Base-by-base conservation (phyloP, 2,113 vertebrate species). In the Sphaerodactylus townsendi region DNA sequence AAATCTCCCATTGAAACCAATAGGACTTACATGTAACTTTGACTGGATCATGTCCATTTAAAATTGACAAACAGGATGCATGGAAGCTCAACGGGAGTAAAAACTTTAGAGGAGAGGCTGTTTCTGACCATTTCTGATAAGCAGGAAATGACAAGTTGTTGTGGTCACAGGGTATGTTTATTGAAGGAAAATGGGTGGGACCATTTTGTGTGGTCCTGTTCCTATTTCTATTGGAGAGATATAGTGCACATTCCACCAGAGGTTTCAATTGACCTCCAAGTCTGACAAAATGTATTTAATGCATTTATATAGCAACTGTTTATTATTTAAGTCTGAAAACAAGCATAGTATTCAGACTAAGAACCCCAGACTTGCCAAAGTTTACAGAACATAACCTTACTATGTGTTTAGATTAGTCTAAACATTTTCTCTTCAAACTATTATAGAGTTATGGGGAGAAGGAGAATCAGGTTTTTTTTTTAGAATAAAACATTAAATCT, bases 241-340 rank as follows among this genome's bases (percentile, higher is more conserved):
- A 87, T 80, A 86, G 80, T 70, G 86, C 90, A 88, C 89, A 93
- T 92, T 95, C 92, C 79, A 90, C 86, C 82, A 84, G 87, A 86
- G 62, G 86, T 88, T 93, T 93, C 91, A 84, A 94, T 88, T 92
- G 88, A 93, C 87, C 92, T 94, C 95, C 94, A 96, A 95, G 94
- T 92, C 93, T 6, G 86, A 94, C 92, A 94, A 94, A 94, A 93
- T 93, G 88, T 91, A 90, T 95, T 95, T 93, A 92, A 95, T 92
- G 94, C 93, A 94, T 84, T 87, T 81, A 90, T 90, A 90, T 87
- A 91, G 93, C 91, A 92, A 93, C 88, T 94, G 90, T 94, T 95
- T 94, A 92, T 95, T 95, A 94, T 96, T 96, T 94, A 95, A 95
- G 94, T 94, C 94, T 93, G 86, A 93, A 95, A 96, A 95, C 90